phyloP scores from a whole-genome alignment of 2,113 vertebrate genomes.

The Callionymus lyra region DNA sequence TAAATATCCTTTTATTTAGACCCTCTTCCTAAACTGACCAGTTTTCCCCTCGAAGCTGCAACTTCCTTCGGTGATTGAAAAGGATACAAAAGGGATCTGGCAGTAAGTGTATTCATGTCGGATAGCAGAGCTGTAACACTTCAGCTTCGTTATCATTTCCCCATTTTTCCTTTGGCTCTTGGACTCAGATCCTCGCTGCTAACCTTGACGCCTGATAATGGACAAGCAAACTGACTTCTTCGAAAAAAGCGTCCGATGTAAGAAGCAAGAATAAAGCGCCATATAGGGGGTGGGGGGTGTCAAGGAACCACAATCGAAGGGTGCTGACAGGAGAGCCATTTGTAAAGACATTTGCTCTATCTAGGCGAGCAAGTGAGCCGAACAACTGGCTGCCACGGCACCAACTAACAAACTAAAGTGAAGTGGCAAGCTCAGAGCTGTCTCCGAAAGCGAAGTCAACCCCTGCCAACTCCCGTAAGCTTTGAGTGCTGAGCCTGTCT shows the following conservation, averaged over 20 bases:
- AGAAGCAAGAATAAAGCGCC: slow-evolving; percentile 23
- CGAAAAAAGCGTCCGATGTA: slow-evolving; percentile 3
- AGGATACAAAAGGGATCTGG: slow-evolving; percentile 12
- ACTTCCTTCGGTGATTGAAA: slow-evolving; percentile 6
- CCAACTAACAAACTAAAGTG: slow-evolving; percentile 37
- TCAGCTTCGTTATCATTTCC: slow-evolving; percentile 11
- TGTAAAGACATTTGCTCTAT: slow-evolving; percentile 5
- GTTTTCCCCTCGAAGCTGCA: background rate
- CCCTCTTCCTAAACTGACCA: background rate
- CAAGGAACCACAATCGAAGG: slow-evolving; percentile 19
- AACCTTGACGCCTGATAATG: background rate
- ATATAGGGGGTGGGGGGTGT: slow-evolving; percentile 23
- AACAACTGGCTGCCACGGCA: slow-evolving; percentile 7
- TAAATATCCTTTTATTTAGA: too few relatives aligned
- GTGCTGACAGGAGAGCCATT: slow-evolving; percentile 31
- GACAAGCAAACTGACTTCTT: slow-evolving; percentile 10
- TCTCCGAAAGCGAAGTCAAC: slow-evolving; percentile 28
- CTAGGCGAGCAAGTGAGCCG: slow-evolving; percentile 11
- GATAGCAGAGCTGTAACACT: slow-evolving; percentile 8
- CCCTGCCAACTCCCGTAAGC: slow-evolving; percentile 29
- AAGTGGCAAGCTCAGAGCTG: slow-evolving; percentile 26
- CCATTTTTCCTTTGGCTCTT: slow-evolving; percentile 14
- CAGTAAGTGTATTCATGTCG: slow-evolving; percentile 26
- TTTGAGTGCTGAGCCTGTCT: slow-evolving; percentile 20
- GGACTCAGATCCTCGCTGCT: slow-evolving; percentile 8